Evolutionary conservation across 2,888 invertebrate genomes (phyloP).

Genomic region (Lordiphosa andalusiaca): DNA sequence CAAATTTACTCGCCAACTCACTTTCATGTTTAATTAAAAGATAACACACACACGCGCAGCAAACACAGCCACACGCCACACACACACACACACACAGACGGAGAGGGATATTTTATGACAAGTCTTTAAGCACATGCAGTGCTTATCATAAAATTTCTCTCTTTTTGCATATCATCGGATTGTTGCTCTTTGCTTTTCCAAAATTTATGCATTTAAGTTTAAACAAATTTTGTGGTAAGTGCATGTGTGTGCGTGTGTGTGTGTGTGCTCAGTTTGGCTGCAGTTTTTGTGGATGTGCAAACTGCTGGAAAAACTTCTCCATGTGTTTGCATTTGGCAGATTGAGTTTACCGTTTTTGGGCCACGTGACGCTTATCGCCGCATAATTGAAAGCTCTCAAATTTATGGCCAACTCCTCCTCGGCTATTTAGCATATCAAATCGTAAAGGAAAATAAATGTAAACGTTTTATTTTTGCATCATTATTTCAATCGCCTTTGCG

Average conservation of each 20-base stretch:
- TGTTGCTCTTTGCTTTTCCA: slow-evolving; percentile 19
- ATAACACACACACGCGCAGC: slow-evolving; percentile 54
- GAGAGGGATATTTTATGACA: slow-evolving; percentile 2
- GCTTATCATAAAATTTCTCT: slow-evolving; percentile 4
- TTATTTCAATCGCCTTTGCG: slow-evolving; percentile 18
- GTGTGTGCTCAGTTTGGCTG: slow-evolving; percentile 36
- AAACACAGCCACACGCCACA: neutral
- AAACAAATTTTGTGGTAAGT: slow-evolving; percentile 25
- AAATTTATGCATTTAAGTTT: slow-evolving; percentile 57
- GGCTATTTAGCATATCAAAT: slow-evolving; percentile 69
- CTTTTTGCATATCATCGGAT: slow-evolving; percentile 1
- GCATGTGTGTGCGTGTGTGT: neutral
- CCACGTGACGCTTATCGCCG: slow-evolving; percentile 54
- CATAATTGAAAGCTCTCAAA: slow-evolving; percentile 67
- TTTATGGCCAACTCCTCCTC: slow-evolving; percentile 56
- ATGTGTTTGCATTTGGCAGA: slow-evolving; percentile 16
- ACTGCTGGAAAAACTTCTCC: slow-evolving; percentile 50
- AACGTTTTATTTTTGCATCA: slow-evolving; percentile 3
- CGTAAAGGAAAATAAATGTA: slow-evolving; percentile 32
- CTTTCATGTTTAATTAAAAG: slow-evolving; percentile 74
- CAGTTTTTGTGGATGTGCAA: slow-evolving; percentile 47
- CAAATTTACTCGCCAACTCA: slow-evolving; percentile 45
- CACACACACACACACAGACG: slow-evolving; percentile 1
- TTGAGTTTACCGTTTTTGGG: slow-evolving; percentile 12
- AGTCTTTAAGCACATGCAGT: slow-evolving; percentile 4